phyloP scores from a whole-genome alignment of 35 echinoderm and acorn worm genomes.

The Ptychodera flava region DNA sequence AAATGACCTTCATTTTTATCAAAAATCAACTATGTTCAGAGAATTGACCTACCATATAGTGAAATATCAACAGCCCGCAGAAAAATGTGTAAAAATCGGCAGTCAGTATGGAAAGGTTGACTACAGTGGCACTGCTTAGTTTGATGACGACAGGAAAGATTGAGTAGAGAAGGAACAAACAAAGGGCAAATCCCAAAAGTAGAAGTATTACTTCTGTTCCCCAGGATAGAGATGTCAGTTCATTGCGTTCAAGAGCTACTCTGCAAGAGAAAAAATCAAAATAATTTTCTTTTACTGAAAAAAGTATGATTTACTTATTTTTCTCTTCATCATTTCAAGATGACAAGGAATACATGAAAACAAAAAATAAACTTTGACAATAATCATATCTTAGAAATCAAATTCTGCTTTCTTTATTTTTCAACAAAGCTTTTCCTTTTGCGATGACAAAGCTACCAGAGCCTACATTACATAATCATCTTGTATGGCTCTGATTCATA shows the following conservation, averaged over 20 bases:
- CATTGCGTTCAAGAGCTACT: conserved; percentile 61
- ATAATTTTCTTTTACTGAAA: not conserved
- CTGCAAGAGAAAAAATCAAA: conserved; percentile 34
- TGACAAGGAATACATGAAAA: no score
- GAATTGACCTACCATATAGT: conserved; percentile 59
- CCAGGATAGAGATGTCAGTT: conserved; percentile 64
- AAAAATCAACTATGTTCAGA: no score
- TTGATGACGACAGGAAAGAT: conserved; percentile 84
- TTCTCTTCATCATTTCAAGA: no score
- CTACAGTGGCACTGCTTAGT: conserved; percentile 84
- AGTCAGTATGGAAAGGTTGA: conserved; percentile 91
- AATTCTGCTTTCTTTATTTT: no score
- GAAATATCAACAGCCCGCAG: conserved; percentile 77
- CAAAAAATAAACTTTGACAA: no score
- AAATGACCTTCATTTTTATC: no score
- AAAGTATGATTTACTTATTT: no score
- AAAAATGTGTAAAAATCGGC: conserved; percentile 86
- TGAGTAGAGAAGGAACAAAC: conserved; percentile 88
- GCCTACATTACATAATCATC: no score
- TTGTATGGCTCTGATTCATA: no score
- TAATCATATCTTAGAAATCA: no score
- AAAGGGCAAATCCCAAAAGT: conserved; percentile 72
- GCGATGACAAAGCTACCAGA: no score
- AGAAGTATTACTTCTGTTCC: conserved; percentile 45
- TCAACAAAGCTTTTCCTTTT: no score